Conservation (phyloP, 2,888 invertebrate species). For the Ochlodes sylvanus region DNA sequence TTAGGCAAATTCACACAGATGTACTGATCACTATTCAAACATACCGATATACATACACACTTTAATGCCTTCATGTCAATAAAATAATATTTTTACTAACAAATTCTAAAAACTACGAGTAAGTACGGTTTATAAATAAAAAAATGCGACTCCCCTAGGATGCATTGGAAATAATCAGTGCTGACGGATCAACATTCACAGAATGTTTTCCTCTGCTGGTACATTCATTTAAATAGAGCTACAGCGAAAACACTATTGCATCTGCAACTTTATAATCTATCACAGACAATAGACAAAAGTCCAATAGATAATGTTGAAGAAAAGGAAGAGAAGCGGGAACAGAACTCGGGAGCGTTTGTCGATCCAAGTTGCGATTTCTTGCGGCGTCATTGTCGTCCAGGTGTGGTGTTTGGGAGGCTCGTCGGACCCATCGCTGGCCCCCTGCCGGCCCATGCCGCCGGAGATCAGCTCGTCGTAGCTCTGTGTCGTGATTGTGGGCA, state of each 20-base stretch:
- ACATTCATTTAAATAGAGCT: slow-evolving; percentile 4
- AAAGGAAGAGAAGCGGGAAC: slow-evolving; percentile 91
- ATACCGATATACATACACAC: not conserved
- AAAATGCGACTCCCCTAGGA: not conserved
- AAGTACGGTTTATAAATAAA: slow-evolving; percentile 3
- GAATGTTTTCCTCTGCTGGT: slow-evolving; percentile 1
- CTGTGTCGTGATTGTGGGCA: slow-evolving; percentile 89
- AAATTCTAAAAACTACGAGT: slow-evolving; percentile 1
- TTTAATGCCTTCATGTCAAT: not conserved
- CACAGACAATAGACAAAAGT: slow-evolving; percentile 88
- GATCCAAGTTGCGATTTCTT: slow-evolving; percentile 95
- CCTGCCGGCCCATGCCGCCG: slow-evolving; percentile 51
- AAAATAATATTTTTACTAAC: not conserved
- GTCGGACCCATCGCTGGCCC: slow-evolving; percentile 67
- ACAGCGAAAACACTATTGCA: slow-evolving; percentile 8
- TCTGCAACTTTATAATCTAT: slow-evolving; percentile 36
- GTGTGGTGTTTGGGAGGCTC: slow-evolving; percentile 73
- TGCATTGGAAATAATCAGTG: slow-evolving; percentile 8
- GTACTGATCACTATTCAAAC: not conserved
- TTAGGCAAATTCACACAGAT: not conserved
- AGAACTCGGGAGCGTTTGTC: slow-evolving; percentile 91
- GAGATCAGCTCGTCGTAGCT: slow-evolving; percentile 86
- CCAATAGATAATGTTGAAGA: slow-evolving; percentile 93
- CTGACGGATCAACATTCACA: slow-evolving; percentile 10
- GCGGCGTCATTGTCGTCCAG: slow-evolving; percentile 94